Percentiles rank a stretch among this genome's conserved stretches.
These are phyloP conservation scores for Tamias sibiricus DNA, from an alignment of 2,113 vertebrate species.

Conservation along the genomic window DNA sequence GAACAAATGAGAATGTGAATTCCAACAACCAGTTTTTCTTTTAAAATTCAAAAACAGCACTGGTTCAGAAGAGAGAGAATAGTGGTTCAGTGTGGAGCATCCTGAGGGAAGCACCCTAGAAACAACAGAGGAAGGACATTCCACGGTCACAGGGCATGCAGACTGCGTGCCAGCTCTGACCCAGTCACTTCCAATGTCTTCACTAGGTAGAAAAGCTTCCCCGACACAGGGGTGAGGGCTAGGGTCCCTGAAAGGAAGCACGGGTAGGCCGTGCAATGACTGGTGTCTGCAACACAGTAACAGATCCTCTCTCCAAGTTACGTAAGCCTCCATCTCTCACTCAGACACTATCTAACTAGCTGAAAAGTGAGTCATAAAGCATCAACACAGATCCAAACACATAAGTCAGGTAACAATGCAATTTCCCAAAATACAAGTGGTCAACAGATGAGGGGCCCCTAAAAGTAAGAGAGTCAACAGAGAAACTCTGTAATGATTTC, in stretches of 20 bases:
- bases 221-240: neutral
- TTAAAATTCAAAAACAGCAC: neutral
- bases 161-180: neutral
- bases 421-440: neutral
- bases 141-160: neutral
- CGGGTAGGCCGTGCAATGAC: neutral
- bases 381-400: neutral
- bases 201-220: neutral
- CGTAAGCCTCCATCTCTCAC: neutral
- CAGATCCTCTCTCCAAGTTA: neutral
- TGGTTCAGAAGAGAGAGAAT: neutral
- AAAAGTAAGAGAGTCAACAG: neutral
- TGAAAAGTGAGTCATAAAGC: neutral
- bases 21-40: neutral
- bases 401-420: neutral
- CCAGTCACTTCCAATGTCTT: neutral
- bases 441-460: neutral
- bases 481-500: neutral
- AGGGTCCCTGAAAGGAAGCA: neutral
- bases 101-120: neutral
- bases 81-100: neutral
- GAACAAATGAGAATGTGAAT: neutral
- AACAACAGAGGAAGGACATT: neutral
- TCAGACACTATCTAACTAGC: neutral
- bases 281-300: rapidly evolving